These are phyloP conservation scores for Griposia aprilina DNA, from an alignment of 2,888 invertebrate species.

Conservation along the genomic window DNA sequence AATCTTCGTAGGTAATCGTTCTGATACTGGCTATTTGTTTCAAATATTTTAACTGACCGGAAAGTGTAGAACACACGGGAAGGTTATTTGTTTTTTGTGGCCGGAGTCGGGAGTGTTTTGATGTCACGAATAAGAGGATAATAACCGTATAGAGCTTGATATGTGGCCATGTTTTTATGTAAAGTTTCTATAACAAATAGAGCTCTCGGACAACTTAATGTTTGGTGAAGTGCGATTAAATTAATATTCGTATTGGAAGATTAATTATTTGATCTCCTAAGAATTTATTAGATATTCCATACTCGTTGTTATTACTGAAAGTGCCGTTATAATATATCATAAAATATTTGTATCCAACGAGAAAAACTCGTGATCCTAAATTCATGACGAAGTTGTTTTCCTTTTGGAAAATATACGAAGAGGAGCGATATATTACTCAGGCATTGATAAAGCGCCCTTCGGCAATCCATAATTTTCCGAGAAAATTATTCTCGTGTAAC, in stretches of 20 bases:
- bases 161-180: conserved; percentile 50
- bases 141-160: conserved; percentile 47
- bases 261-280: conserved; percentile 5
- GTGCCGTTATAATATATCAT: conserved; percentile 32
- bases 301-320: conserved; percentile 33
- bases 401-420: conserved; percentile 67
- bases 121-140: conserved; percentile 43
- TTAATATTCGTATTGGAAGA: conserved; percentile 11
- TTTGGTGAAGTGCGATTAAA: conserved; percentile 28
- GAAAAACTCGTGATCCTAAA: conserved; percentile 67
- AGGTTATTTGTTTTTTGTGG: conserved; percentile 58
- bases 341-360: conserved; percentile 58
- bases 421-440: conserved; percentile 75
- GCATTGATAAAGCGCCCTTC: conserved; percentile 80
- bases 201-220: conserved; percentile 2
- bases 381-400: conserved; percentile 74
- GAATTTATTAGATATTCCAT: background rate
- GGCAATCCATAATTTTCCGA: conserved; percentile 77
- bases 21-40: conserved; percentile 55
- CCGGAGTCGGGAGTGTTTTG: conserved; percentile 35
- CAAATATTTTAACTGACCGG: conserved; percentile 62
- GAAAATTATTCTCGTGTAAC: conserved; percentile 75
- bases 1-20: conserved; percentile 67
- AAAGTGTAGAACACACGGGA: conserved; percentile 46
- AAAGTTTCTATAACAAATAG: conserved; percentile 27